Evolutionary conservation across 2,113 vertebrate species (phyloP).

Genomic region (Ia io): DNA sequence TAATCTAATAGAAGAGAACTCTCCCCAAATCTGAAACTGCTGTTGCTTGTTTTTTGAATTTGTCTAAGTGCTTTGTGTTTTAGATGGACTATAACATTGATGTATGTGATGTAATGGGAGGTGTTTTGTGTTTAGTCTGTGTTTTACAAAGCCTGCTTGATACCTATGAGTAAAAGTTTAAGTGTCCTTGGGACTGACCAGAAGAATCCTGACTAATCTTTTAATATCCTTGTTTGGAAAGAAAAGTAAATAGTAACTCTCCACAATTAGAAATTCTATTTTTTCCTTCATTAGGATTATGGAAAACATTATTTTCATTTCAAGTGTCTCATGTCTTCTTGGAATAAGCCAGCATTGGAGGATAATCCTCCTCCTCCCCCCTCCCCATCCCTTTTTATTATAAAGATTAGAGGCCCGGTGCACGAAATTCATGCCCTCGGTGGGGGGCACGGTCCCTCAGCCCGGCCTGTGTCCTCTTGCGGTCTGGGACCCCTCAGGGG

Average conservation of each 20-base stretch:
- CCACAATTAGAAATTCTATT: constrained; percentile 46
- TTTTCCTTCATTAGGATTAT: constrained; percentile 49
- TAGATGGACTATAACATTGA: constrained; percentile 30
- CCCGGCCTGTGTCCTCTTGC: too few species aligned
- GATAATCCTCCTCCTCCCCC: background rate
- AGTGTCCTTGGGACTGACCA: constrained; percentile 40
- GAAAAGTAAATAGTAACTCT: constrained; percentile 50
- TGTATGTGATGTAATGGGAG: constrained; percentile 37
- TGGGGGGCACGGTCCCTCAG: too few species aligned
- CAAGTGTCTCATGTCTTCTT: constrained; percentile 2
- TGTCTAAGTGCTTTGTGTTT: constrained; percentile 26
- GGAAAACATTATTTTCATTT: constrained; percentile 40
- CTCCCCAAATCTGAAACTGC: background rate
- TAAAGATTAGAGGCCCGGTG: too few species aligned
- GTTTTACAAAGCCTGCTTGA: constrained; percentile 56
- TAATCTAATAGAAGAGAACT: background rate
- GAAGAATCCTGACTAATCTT: constrained; percentile 54
- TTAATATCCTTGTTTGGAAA: constrained; percentile 59
- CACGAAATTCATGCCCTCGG: too few species aligned
- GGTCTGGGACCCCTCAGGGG: too few species aligned
- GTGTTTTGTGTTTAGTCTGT: constrained; percentile 57
- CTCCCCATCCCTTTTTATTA: background rate
- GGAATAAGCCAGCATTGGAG: constrained; percentile 7
- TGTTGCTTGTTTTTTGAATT: constrained; percentile 11
- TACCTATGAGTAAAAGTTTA: constrained; percentile 59